phyloP scores from a whole-genome alignment of 35 echinoderm and acorn worm species.

The Apostichopus japonicus region DNA sequence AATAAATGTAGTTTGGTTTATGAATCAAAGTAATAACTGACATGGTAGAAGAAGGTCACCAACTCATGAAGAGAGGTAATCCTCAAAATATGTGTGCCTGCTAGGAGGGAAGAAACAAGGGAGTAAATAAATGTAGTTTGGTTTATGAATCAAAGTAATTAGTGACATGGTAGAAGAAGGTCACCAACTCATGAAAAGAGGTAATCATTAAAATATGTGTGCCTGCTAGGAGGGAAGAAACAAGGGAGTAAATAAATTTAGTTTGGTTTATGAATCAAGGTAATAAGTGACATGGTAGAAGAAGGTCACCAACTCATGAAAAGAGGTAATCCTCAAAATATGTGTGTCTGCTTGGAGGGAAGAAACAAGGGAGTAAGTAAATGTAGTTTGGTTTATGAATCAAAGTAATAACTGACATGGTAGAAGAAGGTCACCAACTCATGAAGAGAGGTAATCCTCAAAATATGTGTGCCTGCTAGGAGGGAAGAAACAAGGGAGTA shows the following conservation, averaged over 20 bases:
- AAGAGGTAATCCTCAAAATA: slow-evolving; percentile 63
- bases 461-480: background rate
- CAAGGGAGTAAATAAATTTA: slow-evolving; percentile 52
- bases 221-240: slow-evolving; percentile 43
- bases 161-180: slow-evolving; percentile 94
- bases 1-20: background rate
- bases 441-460: slow-evolving; percentile 82
- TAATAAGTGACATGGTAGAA: slow-evolving; percentile 74
- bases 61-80: slow-evolving; percentile 91
- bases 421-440: slow-evolving; percentile 84
- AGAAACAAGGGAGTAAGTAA: slow-evolving; percentile 75
- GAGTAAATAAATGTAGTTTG: background rate
- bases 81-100: background rate
- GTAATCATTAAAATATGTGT: slow-evolving; percentile 37
- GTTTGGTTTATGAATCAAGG: too few relatives aligned
- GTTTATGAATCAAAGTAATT: too few relatives aligned
- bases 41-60: slow-evolving; percentile 81
- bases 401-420: slow-evolving; percentile 57
- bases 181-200: slow-evolving; percentile 84
- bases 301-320: slow-evolving; percentile 90
- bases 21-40: slow-evolving; percentile 29
- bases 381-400: too few relatives aligned
- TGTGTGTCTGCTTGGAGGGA: background rate
- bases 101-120: slow-evolving; percentile 72
- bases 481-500: slow-evolving; percentile 77